Percentiles rank a stretch among this genome's conserved stretches.
Evolutionary conservation across 2,888 invertebrate genomes (phyloP).

Genomic region (Lysandra coridon): DNA sequence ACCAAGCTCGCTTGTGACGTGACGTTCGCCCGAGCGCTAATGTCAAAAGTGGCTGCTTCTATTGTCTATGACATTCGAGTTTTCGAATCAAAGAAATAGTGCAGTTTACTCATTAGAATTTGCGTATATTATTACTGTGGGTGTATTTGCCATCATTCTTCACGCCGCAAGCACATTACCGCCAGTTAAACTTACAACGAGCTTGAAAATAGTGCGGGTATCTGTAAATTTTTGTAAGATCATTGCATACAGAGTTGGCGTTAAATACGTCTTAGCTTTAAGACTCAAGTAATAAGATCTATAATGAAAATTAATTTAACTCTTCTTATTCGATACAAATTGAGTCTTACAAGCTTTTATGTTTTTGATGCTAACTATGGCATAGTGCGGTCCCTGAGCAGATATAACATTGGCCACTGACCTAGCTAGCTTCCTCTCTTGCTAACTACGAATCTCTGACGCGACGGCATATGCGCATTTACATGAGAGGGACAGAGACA

Average conservation of each 20-base stretch:
- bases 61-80: neutral
- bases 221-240: constrained; percentile 49
- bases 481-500: constrained; percentile 1
- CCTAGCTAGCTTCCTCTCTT: neutral
- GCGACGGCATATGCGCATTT: neutral
- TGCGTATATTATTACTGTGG: neutral
- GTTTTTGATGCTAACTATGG: neutral
- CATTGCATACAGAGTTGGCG: constrained; percentile 44
- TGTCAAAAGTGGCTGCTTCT: neutral
- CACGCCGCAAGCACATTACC: constrained; percentile 13
- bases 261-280: neutral
- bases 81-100: neutral
- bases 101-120: neutral
- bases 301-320: neutral
- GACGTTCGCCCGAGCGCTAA: neutral
- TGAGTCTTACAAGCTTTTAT: neutral
- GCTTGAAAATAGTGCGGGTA: constrained; percentile 46
- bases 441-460: neutral
- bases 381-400: neutral
- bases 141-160: neutral
- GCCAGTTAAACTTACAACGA: constrained; percentile 44
- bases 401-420: constrained; percentile 8
- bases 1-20: constrained; percentile 27
- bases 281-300: neutral
- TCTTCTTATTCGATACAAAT: neutral